These are phyloP conservation scores for Cygnus atratus DNA, from an alignment of 2,113 vertebrate species.

Conservation along the genomic window DNA sequence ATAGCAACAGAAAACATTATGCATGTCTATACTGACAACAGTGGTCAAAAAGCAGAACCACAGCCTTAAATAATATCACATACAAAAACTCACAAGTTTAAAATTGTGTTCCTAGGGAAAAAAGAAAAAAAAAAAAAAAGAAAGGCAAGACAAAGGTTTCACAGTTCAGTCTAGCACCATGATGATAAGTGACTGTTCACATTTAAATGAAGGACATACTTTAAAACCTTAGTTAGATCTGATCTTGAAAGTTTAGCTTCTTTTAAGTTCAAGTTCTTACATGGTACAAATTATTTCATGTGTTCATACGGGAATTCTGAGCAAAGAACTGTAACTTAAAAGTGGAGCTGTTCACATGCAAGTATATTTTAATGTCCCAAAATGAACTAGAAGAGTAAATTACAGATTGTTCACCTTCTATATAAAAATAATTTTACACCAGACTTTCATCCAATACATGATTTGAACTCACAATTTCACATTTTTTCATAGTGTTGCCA, in stretches of 20 bases:
- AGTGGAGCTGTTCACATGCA: neutral
- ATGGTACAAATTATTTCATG: neutral
- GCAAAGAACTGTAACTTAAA: neutral
- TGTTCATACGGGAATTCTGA: neutral
- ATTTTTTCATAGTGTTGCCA: neutral
- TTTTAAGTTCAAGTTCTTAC: neutral
- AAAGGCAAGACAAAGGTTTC: accelerated
- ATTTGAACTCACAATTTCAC: neutral
- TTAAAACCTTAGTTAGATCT: neutral
- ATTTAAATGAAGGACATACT: neutral
- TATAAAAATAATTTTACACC: neutral
- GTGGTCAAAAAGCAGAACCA: neutral
- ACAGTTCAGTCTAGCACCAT: neutral
- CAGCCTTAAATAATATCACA: neutral
- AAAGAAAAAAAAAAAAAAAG: neutral
- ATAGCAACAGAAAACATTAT: neutral
- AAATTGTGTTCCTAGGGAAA: neutral
- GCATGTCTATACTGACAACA: neutral
- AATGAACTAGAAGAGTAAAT: neutral
- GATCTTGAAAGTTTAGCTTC: neutral
- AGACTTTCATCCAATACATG: neutral
- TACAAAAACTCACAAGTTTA: neutral
- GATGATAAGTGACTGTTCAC: neutral
- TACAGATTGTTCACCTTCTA: neutral
- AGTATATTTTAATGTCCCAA: neutral